Percentiles rank a stretch among this genome's conserved stretches.
Evolutionary conservation across 2,113 vertebrate genomes (phyloP).

Genomic region (Erythrolamprus reginae): DNA sequence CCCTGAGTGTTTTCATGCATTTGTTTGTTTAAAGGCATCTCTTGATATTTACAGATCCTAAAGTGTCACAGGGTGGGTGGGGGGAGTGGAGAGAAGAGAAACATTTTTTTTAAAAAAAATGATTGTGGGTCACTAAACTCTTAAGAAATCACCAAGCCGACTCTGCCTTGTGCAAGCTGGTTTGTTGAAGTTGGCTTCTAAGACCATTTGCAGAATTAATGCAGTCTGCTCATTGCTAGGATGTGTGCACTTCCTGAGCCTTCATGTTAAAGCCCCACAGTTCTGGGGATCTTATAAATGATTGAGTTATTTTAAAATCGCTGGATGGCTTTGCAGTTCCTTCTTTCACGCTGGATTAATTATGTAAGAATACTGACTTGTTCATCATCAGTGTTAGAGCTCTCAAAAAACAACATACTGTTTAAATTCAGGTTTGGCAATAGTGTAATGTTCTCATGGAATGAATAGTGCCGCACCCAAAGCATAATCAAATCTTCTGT

Average conservation of each 20-base stretch:
- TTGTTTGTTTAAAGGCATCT: slow-evolving; percentile 23
- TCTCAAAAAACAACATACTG: slow-evolving; percentile 82
- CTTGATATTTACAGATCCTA: slow-evolving; percentile 11
- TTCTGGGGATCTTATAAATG: slow-evolving; percentile 68
- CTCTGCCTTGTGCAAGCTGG: background rate
- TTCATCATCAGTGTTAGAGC: slow-evolving; percentile 78
- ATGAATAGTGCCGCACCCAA: slow-evolving; percentile 84
- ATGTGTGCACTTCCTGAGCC: slow-evolving; percentile 68
- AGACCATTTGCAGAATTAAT: slow-evolving; percentile 57
- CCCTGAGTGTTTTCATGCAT: slow-evolving; percentile 1
- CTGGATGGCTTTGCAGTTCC: slow-evolving; percentile 72
- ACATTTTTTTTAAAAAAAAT: background rate
- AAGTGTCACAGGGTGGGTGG: background rate
- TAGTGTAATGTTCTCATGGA: slow-evolving; percentile 68
- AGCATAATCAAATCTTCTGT: slow-evolving; percentile 81
- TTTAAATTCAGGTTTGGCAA: slow-evolving; percentile 85
- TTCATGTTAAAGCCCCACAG: slow-evolving; percentile 72
- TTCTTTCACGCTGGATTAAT: slow-evolving; percentile 81
- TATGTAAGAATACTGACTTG: slow-evolving; percentile 80
- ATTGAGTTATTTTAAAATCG: slow-evolving; percentile 81
- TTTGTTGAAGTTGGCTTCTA: slow-evolving; percentile 37
- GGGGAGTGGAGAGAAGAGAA: background rate
- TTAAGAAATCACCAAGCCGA: slow-evolving; percentile 4
- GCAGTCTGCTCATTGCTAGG: slow-evolving; percentile 52
- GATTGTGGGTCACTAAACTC: slow-evolving; percentile 12